phyloP scores from a whole-genome alignment of 2,888 invertebrate genomes.

The Eristalis arbustorum region DNA sequence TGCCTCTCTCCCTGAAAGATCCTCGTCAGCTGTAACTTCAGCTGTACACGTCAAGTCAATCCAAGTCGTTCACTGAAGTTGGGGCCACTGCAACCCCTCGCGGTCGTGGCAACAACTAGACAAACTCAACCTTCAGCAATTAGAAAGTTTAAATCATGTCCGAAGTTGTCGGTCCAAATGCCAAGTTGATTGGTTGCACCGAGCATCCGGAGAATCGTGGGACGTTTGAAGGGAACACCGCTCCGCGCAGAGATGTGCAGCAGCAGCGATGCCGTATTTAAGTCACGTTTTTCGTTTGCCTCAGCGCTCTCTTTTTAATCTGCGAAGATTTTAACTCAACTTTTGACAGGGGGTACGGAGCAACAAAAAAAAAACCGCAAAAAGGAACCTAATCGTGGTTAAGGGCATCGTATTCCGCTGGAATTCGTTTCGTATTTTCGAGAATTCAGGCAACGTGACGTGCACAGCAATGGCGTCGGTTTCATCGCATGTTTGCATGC shows the following conservation, averaged over 20 bases:
- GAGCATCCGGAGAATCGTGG: background rate
- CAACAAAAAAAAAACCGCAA: background rate
- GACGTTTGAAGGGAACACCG: background rate
- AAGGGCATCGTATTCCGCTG: background rate
- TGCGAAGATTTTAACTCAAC: constrained; percentile 14
- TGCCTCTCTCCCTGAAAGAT: background rate
- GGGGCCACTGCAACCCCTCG: background rate
- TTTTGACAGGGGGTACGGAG: background rate
- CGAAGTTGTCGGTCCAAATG: constrained; percentile 48
- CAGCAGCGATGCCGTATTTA: constrained; percentile 33
- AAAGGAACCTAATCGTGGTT: background rate
- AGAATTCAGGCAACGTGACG: background rate
- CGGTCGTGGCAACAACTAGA: constrained; percentile 4
- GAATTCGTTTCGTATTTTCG: constrained; percentile 1
- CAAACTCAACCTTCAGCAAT: constrained; percentile 27
- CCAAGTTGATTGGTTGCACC: constrained; percentile 44
- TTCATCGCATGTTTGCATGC: background rate
- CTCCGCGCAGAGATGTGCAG: background rate
- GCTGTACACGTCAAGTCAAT: background rate
- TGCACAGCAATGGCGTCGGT: background rate
- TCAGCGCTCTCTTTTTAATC: background rate
- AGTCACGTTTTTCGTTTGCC: constrained; percentile 43
- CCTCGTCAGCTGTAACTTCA: background rate
- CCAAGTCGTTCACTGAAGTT: background rate
- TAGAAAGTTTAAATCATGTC: constrained; percentile 57